These are phyloP conservation scores for Acanthornis magna DNA, from an alignment of 2,797 vertebrate genomes.

Conservation along the genomic window DNA sequence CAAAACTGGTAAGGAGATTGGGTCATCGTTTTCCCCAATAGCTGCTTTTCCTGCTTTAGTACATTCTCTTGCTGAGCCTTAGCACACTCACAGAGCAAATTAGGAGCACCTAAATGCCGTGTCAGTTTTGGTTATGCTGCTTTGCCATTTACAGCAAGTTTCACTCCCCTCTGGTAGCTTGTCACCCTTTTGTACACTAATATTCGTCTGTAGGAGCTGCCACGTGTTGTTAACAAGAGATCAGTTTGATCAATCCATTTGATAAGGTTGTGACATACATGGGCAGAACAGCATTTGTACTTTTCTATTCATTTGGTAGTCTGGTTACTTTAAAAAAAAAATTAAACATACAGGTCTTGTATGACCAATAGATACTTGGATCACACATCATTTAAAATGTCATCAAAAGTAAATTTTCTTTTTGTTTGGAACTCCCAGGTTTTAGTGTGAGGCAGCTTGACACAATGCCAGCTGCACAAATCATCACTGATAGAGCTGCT, in stretches of 20 bases:
- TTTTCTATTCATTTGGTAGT: not conserved
- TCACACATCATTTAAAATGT: not conserved
- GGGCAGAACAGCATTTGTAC: not conserved
- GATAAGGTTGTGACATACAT: not conserved
- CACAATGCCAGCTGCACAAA: not conserved
- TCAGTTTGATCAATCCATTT: not conserved
- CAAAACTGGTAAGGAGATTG: not conserved
- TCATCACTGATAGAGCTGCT: not conserved
- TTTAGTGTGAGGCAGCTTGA: not conserved
- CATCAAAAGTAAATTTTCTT: not conserved
- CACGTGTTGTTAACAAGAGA: not conserved
- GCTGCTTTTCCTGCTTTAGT: not conserved
- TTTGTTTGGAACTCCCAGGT: not conserved
- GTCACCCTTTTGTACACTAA: not conserved
- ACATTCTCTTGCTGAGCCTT: not conserved
- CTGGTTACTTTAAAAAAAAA: not conserved
- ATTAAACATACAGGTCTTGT: not conserved
- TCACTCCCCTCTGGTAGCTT: not conserved
- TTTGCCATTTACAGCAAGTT: not conserved
- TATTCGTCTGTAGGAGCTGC: not conserved
- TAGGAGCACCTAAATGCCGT: not conserved
- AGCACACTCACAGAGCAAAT: not conserved
- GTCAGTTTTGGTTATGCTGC: not conserved
- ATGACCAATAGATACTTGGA: not conserved
- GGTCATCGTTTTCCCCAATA: not conserved